Conservation (phyloP, 37 sponge, comb jelly and placozoan genomes). For the Diacarnus erythraeanus region DNA sequence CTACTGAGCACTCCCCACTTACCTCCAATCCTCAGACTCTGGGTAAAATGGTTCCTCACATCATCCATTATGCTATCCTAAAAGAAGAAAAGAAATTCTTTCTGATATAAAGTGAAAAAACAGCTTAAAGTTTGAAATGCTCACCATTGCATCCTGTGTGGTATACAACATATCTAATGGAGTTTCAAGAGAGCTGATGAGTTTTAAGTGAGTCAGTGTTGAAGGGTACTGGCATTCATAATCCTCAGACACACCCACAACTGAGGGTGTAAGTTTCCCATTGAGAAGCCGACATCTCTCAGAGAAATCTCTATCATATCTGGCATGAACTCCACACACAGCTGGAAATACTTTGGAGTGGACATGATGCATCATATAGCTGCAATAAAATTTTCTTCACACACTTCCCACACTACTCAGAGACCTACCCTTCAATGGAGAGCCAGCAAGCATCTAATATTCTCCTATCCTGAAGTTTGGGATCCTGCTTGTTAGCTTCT, state of each 20-base stretch:
- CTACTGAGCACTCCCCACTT: not conserved
- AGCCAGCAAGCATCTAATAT: conserved; percentile 40
- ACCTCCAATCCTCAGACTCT: conserved; percentile 55
- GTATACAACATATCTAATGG: conserved; percentile 54
- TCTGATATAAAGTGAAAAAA: not conserved
- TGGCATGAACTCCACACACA: conserved; percentile 27
- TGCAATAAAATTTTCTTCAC: not conserved
- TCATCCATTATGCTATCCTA: conserved; percentile 48
- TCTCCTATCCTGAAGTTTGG: conserved; percentile 31
- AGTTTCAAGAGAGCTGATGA: not conserved
- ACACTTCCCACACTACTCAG: not conserved
- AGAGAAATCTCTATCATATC: conserved; percentile 17
- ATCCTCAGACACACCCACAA: conserved; percentile 37
- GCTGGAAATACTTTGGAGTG: conserved; percentile 54
- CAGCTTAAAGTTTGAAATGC: not conserved
- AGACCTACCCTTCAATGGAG: conserved; percentile 40
- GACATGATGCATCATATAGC: conserved; percentile 44
- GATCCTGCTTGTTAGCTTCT: conserved; percentile 27
- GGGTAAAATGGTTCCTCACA: conserved; percentile 31
- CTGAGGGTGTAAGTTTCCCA: conserved; percentile 27
- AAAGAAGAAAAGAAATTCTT: too few species aligned
- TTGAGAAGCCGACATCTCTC: conserved; percentile 23
- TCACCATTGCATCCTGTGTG: conserved; percentile 63
- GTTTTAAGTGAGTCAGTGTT: conserved; percentile 28
- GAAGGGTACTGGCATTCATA: conserved; percentile 29